These are phyloP conservation scores for Xerus rutilus DNA, from an alignment of 2,797 vertebrate species.

Conservation along the genomic window DNA sequence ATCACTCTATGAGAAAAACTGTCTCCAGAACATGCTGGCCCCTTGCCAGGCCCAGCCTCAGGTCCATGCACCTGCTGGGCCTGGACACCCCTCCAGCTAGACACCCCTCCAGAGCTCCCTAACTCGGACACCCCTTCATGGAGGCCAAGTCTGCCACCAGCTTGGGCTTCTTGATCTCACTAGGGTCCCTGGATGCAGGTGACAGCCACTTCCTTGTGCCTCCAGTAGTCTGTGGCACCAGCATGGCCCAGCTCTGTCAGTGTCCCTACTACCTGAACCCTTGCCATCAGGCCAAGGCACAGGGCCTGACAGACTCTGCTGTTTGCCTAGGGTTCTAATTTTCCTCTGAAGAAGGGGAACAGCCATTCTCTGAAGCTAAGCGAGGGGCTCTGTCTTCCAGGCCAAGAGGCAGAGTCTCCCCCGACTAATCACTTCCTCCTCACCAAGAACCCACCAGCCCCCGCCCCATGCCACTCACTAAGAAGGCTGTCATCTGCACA, in stretches of 20 bases:
- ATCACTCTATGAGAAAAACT: background rate
- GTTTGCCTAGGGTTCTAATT: slow-evolving; percentile 81
- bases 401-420: background rate
- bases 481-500: background rate
- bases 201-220: slow-evolving; percentile 69
- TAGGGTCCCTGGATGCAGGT: slow-evolving; percentile 54
- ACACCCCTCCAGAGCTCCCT: background rate
- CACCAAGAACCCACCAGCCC: background rate
- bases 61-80: background rate
- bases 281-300: slow-evolving; percentile 79
- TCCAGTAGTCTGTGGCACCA: background rate
- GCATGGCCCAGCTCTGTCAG: slow-evolving; percentile 68
- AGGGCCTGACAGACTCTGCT: slow-evolving; percentile 70
- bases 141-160: slow-evolving; percentile 76
- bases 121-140: slow-evolving; percentile 36
- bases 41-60: background rate
- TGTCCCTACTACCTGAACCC: slow-evolving; percentile 72
- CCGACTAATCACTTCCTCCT: background rate
- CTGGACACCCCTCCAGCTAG: too few relatives aligned
- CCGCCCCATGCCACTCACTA: background rate
- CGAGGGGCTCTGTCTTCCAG: slow-evolving; percentile 37
- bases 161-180: slow-evolving; percentile 75
- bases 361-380: slow-evolving; percentile 54
- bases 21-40: background rate
- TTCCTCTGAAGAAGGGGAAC: slow-evolving; percentile 69